Conservation (phyloP, 2,113 vertebrate genomes). For the Semnornis frantzii region DNA sequence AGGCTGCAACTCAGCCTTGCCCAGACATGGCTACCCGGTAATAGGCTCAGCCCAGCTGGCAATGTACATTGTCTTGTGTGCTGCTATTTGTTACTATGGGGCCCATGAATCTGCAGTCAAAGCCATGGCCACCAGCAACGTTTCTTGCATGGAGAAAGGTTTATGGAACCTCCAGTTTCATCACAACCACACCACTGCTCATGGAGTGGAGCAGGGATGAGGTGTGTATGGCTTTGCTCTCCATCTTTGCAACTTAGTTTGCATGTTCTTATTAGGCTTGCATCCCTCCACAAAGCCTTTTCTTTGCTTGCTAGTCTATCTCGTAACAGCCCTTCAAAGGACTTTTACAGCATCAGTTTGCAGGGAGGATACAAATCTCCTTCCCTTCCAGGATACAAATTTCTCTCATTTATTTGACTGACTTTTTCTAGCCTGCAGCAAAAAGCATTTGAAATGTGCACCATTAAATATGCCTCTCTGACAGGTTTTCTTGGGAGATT, state of each 20-base stretch:
- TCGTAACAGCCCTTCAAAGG: neutral
- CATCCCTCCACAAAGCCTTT: neutral
- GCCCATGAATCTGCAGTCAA: neutral
- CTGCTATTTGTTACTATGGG: neutral
- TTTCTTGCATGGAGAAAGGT: neutral
- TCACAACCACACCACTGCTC: fast-evolving
- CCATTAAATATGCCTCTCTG: neutral
- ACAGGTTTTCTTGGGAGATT: neutral
- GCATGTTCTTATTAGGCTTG: neutral
- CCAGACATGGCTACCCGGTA: neutral
- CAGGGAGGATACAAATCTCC: neutral
- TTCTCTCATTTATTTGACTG: neutral
- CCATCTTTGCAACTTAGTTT: neutral
- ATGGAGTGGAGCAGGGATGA: neutral
- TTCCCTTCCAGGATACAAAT: neutral
- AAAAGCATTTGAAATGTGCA: neutral
- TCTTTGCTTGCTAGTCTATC: neutral
- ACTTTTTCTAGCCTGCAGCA: neutral
- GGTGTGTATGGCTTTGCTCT: neutral
- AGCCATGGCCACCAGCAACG: neutral
- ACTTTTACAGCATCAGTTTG: neutral
- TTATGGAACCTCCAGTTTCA: neutral
- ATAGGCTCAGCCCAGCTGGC: neutral
- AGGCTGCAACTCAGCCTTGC: neutral
- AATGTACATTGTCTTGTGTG: neutral